Evolutionary conservation across 2,113 vertebrate genomes (phyloP), one percentile per base, ranked within the genome.

Genomic region (Orientallactaga bullata): DNA sequence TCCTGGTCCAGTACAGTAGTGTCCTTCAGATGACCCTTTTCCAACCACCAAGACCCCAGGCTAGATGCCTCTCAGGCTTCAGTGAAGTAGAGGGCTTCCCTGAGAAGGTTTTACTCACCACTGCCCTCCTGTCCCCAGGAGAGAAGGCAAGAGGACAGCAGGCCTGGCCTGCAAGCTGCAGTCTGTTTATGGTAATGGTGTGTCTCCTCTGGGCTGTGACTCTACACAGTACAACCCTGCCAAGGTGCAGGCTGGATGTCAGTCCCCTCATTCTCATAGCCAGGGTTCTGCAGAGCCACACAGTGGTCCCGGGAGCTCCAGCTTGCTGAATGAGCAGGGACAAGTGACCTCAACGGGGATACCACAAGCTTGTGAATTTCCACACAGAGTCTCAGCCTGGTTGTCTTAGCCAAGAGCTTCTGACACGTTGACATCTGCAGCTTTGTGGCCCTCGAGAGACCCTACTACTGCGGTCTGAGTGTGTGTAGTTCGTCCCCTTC

Each of bases 351-450:
- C 72, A 60, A 23, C 9, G 5, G 30, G 17, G 85, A 58, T 35
- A 61, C 39, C 24, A n/a, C 85, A 63, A 76, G 85, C 60, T 76
- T 35, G 35, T 74, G 72, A 24, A 35, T 17, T 65, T 30, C 37
- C 58, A 4, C 3, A 72, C 1, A 2, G 55, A n/a, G 6, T 3
- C 55, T 11, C 13, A 37, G 58, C 24, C 30, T 8, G 0, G 71
- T 32, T 42, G 28, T 39, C 28, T 24, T 13, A 42, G 37, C 35
- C 71, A 74, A 23, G 55, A 16, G 35, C n/a, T 74, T 61, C 26
- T 1, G 2, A 74, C 15, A 26, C 1, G 0, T 61, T 16, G 3
- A n/a, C 58, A 3, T 58, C 42, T 76, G 58, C 24, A 28, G 23
- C 58, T 24, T 26, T 42, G 60, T 37, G 17, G 42, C 30, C 60